phyloP scores from a whole-genome alignment of 2,113 vertebrate genomes.

The Microcebus ravelobensis region DNA sequence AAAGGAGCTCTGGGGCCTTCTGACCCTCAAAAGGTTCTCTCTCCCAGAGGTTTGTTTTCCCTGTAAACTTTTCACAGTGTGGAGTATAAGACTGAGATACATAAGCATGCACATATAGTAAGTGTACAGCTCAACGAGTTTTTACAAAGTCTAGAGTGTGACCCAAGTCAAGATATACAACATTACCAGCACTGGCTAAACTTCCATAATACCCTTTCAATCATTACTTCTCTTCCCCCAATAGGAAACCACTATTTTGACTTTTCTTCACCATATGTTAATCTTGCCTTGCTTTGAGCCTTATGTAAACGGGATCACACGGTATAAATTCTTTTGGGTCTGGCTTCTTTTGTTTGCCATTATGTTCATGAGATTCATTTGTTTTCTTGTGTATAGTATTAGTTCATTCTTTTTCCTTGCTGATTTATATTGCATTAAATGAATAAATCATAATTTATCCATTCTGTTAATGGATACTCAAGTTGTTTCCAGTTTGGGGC shows the following conservation, averaged over 20 bases:
- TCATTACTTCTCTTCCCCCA: neutral
- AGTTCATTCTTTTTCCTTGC: conserved; percentile 34
- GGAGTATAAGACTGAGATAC: neutral
- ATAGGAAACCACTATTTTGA: neutral
- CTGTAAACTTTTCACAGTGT: neutral
- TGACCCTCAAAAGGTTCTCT: neutral
- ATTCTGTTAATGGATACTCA: neutral
- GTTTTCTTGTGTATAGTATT: conserved; percentile 4
- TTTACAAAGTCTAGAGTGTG: conserved; percentile 17
- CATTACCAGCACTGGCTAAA: neutral
- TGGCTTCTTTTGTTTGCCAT: conserved; percentile 21
- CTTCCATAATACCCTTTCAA: neutral
- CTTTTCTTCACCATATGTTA: neutral
- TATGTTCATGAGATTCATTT: neutral
- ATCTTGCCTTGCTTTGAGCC: conserved; percentile 28
- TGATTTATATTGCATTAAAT: neutral
- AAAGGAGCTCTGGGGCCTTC: neutral
- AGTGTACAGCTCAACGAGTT: neutral
- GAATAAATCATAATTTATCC: neutral
- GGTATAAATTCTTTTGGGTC: neutral
- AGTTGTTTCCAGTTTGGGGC: neutral
- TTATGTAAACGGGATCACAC: neutral
- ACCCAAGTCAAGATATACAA: neutral
- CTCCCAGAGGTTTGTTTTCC: neutral
- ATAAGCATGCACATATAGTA: neutral